These are phyloP conservation scores for Diglossa cyanea DNA, from an alignment of 2,797 vertebrate species.

Conservation along the genomic window DNA sequence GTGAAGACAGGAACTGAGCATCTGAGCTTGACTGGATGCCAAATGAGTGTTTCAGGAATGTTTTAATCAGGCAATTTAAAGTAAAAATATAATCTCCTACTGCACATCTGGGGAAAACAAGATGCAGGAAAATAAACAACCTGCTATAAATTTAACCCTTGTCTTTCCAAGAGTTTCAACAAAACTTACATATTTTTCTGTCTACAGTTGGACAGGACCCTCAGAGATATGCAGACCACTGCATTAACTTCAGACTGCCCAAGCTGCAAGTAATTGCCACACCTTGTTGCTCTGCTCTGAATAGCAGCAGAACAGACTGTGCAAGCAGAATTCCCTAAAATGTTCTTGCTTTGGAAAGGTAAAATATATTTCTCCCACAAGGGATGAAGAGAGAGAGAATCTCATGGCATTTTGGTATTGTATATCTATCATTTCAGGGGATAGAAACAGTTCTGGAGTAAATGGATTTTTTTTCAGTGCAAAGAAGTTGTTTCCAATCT, in stretches of 20 bases:
- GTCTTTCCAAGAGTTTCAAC: background rate
- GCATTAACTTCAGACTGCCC: background rate
- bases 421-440: background rate
- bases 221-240: background rate
- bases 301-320: background rate
- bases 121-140: slow-evolving; percentile 39
- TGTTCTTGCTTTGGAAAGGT: background rate
- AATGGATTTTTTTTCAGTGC: background rate
- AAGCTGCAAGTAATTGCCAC: background rate
- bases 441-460: background rate
- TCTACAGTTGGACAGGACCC: background rate
- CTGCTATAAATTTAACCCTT: background rate
- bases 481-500: background rate
- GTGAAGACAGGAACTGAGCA: background rate
- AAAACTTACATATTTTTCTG: background rate
- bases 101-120: slow-evolving; percentile 49
- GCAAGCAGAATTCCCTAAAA: background rate
- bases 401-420: background rate
- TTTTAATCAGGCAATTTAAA: slow-evolving; percentile 51
- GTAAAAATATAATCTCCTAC: background rate
- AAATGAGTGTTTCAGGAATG: slow-evolving; percentile 21
- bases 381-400: background rate
- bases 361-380: background rate
- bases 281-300: background rate
- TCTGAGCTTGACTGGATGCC: slow-evolving; percentile 7